phyloP scores from a whole-genome alignment of 2,113 vertebrate genomes.

The Ceyx margarethae region DNA sequence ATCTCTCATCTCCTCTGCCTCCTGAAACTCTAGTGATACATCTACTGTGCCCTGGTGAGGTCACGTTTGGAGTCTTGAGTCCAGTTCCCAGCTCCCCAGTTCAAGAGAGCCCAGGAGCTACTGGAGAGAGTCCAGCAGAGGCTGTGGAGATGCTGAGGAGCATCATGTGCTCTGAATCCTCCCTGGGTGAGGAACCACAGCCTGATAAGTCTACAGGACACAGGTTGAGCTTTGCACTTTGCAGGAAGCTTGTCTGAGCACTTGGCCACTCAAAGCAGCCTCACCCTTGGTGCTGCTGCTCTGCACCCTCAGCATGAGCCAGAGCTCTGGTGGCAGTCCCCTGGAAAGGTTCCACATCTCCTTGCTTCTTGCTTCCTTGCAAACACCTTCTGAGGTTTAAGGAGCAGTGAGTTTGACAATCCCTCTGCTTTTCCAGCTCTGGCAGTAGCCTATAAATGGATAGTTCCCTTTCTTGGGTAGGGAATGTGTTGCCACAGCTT shows the following conservation, averaged over 20 bases:
- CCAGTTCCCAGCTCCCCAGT: no score
- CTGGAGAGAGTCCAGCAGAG: no score
- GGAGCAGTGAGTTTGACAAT: neutral
- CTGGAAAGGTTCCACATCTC: neutral
- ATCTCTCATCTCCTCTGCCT: neutral
- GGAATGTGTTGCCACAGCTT: neutral
- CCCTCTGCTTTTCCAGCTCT: neutral
- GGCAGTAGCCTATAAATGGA: neutral
- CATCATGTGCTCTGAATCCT: neutral
- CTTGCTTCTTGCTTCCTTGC: neutral
- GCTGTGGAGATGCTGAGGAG: no score
- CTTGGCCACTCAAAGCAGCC: rapidly evolving
- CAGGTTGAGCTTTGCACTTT: neutral
- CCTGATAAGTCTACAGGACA: neutral
- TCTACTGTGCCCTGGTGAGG: neutral
- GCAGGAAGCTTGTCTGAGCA: neutral
- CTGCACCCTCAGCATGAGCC: neutral
- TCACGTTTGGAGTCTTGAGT: no score
- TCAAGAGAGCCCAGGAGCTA: no score
- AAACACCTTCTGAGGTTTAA: neutral
- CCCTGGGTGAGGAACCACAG: neutral
- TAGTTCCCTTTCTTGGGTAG: neutral
- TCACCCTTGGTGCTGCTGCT: neutral
- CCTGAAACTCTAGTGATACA: neutral
- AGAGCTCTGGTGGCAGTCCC: neutral